Conservation (phyloP, 2,797 vertebrate species). For the Hybognathus amarus region DNA sequence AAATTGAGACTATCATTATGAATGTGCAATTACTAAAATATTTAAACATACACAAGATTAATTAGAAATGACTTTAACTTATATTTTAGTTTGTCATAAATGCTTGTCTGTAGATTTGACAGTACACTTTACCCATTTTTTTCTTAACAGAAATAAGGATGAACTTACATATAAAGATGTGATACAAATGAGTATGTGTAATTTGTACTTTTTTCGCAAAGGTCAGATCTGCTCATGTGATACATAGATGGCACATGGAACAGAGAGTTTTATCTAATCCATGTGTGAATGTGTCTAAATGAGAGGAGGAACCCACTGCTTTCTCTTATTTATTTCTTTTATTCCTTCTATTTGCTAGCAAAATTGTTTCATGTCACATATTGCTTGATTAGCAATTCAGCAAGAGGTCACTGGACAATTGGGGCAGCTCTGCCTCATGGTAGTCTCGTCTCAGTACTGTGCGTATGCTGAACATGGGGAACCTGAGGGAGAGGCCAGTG, state of each 20-base stretch:
- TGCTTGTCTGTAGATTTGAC: not conserved
- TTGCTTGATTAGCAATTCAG: slow-evolving; percentile 28
- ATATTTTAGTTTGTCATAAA: not conserved
- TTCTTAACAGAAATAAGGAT: not conserved
- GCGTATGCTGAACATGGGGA: slow-evolving; percentile 40
- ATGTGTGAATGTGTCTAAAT: not conserved
- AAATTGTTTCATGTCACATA: not conserved
- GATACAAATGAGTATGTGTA: not conserved
- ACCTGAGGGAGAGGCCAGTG: slow-evolving; percentile 74
- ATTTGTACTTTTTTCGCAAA: not conserved
- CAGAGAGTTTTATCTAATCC: not conserved
- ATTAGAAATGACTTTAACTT: not conserved
- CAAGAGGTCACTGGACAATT: slow-evolving; percentile 48
- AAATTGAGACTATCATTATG: not conserved
- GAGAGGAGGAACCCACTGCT: not conserved
- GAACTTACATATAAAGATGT: not conserved
- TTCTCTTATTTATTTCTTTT: not conserved
- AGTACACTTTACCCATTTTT: not conserved
- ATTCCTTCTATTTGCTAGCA: not conserved
- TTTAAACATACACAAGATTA: not conserved
- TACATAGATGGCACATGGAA: not conserved
- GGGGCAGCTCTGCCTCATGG: slow-evolving; percentile 12
- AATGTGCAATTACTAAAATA: not conserved
- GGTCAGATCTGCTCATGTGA: not conserved
- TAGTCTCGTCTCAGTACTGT: not conserved